These are phyloP conservation scores for Bellardia bayeri DNA, from an alignment of 2,888 invertebrate species.

Conservation along the genomic window DNA sequence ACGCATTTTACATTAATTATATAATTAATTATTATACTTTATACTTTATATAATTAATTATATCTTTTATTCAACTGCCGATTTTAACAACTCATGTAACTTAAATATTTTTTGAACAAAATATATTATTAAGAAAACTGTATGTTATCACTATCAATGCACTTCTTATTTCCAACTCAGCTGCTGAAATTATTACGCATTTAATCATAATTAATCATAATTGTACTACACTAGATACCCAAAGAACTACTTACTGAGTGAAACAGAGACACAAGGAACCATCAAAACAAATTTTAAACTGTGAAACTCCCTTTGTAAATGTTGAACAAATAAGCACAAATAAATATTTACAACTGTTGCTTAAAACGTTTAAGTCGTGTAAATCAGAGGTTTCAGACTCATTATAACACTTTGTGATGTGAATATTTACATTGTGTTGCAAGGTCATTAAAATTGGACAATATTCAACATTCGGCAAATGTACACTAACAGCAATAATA, in stretches of 20 bases:
- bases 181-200: too few relatives aligned
- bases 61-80: too few relatives aligned
- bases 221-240: background rate
- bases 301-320: background rate
- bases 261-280: background rate
- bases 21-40: too few relatives aligned
- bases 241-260: background rate
- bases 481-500: constrained; percentile 3
- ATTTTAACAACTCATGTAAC: too few relatives aligned
- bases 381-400: constrained; percentile 18
- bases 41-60: too few relatives aligned
- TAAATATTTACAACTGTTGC: constrained; percentile 40
- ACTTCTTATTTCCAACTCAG: too few relatives aligned
- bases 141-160: too few relatives aligned
- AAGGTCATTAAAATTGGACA: constrained; percentile 61
- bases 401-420: constrained; percentile 58
- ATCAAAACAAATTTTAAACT: background rate
- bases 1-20: too few relatives aligned
- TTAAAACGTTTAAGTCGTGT: constrained; percentile 41
- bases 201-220: too few relatives aligned
- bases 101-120: too few relatives aligned
- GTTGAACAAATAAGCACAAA: constrained; percentile 2
- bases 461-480: constrained; percentile 27
- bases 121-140: too few relatives aligned
- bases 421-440: constrained; percentile 38